A percentile compares a stretch with the other conserved stretches of the same genome.
These are phyloP conservation scores for Oncorhynchus kisutch DNA, from an alignment of 2,113 vertebrate species.

Conservation along the genomic window DNA sequence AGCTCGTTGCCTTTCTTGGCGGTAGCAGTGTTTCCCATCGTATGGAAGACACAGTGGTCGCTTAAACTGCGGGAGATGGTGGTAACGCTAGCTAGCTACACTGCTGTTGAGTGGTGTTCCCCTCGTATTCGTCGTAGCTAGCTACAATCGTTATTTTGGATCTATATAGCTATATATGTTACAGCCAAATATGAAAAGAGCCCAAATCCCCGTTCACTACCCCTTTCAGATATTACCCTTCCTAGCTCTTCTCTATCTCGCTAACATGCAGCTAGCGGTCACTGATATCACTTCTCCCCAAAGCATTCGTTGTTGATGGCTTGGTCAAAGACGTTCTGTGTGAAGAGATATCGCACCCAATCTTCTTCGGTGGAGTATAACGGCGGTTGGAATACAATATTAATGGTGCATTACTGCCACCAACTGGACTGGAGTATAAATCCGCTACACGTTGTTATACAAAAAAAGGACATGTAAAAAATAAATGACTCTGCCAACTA, in stretches of 20 bases:
- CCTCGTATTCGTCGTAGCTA: not conserved
- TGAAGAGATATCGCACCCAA: not conserved
- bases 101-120: slow-evolving; percentile 18
- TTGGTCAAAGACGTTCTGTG: slow-evolving; percentile 33
- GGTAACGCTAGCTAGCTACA: slow-evolving; percentile 53
- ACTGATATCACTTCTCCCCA: slow-evolving; percentile 43
- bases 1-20: slow-evolving; percentile 96
- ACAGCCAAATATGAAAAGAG: slow-evolving; percentile 7
- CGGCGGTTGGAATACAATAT: too few species aligned
- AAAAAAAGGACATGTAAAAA: too few species aligned
- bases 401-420: too few species aligned
- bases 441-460: too few species aligned
- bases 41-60: slow-evolving; percentile 69
- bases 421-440: too few species aligned
- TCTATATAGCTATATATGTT: not conserved
- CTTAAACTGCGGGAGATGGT: slow-evolving; percentile 62
- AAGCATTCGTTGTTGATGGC: slow-evolving; percentile 29
- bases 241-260: slow-evolving; percentile 40
- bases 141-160: not conserved
- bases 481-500: too few species aligned
- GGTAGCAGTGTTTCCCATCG: slow-evolving; percentile 92
- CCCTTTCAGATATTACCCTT: slow-evolving; percentile 42
- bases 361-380: too few species aligned
- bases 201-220: slow-evolving; percentile 30
- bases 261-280: slow-evolving; percentile 69